Base-by-base conservation (phyloP, 2,888 invertebrate species). In the Julus scandinavius region DNA sequence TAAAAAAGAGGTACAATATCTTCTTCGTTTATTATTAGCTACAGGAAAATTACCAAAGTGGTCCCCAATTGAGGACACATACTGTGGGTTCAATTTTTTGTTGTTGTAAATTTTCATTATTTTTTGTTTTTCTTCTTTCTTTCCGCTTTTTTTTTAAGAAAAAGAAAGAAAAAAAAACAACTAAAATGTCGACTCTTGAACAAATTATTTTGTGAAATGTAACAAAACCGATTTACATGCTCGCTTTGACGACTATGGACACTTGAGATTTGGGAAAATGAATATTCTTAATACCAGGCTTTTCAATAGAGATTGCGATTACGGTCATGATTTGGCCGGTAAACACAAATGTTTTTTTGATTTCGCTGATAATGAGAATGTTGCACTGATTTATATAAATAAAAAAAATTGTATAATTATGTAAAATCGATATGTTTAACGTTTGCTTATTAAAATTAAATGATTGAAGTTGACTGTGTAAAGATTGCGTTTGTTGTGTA, bases 321-420 rank as follows among this genome's bases (percentile, higher is more conserved):
- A 88, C 17, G 88, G 88, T 29, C 88, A 88, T 88, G 88, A 49
- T 88, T 88, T 20, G 88, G 88, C 0, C 20, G 83, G 17, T 49
- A 80, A 50, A 63, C 20, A 20, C 7, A 20, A 9, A 20, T 20
- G 63, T 7, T 20, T 4, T n/a, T 63, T 4, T 20, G 63, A 15
- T 13, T 58, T 49, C 15, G 11, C n/a, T 63, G 63, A 63, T 29
- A 20, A 63, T 63, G 63, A 63, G 20, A 13, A 20, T 17, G 54
- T 63, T 20, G n/a, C 20, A 20, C 20, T 9, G 63, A 63, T 63
- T n/a, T 6, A 20, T 20, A 20, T 7, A 58, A 58, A 17, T 17
- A 63, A n/a, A 20, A 63, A 63, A 20, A 29, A 20, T 63, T 20
- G n/a, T 63, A 63, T 20, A 63, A 20, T 63, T 63, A 63, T 63